These are phyloP conservation scores for Rhombomys opimus DNA, from an alignment of 2,113 vertebrate genomes.

Conservation along the genomic window DNA sequence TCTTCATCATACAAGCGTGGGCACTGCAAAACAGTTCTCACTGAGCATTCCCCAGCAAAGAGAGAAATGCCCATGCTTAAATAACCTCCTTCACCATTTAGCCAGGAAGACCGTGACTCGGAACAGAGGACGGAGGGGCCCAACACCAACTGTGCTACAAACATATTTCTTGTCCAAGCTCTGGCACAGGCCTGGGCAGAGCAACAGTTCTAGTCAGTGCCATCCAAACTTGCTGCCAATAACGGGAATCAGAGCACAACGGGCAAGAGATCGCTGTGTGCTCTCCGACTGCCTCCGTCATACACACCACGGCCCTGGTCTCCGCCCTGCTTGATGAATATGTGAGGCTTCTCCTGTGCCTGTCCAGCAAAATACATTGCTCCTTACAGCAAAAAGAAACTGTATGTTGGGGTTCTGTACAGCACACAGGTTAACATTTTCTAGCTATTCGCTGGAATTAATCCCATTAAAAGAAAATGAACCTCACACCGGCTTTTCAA, in stretches of 20 bases:
- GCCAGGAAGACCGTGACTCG: constrained; percentile 38
- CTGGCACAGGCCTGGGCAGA: not conserved
- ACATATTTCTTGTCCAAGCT: constrained; percentile 21
- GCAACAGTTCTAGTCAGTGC: constrained; percentile 52
- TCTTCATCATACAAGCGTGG: not conserved
- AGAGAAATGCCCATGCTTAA: constrained; percentile 41
- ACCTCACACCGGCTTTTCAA: not conserved
- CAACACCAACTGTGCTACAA: constrained; percentile 20
- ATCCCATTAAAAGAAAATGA: constrained; percentile 44
- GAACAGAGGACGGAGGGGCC: constrained; percentile 27
- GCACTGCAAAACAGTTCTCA: constrained; percentile 36
- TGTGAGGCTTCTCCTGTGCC: constrained; percentile 57
- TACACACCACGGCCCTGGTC: constrained; percentile 47
- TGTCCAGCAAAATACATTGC: constrained; percentile 60
- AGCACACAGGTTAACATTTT: constrained; percentile 66
- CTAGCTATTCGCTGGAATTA: constrained; percentile 46
- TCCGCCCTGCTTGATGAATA: constrained; percentile 64
- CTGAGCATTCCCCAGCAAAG: not conserved
- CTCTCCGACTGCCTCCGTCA: constrained; percentile 64
- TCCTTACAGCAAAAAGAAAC: constrained; percentile 59
- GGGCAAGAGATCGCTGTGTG: constrained; percentile 61
- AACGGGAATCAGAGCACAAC: constrained; percentile 55
- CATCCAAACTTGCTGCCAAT: constrained; percentile 48
- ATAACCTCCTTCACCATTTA: constrained; percentile 63
- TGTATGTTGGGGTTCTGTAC: constrained; percentile 54